phyloP scores from a whole-genome alignment of 92 coral and sea anemone species.

The Porites lobata region DNA sequence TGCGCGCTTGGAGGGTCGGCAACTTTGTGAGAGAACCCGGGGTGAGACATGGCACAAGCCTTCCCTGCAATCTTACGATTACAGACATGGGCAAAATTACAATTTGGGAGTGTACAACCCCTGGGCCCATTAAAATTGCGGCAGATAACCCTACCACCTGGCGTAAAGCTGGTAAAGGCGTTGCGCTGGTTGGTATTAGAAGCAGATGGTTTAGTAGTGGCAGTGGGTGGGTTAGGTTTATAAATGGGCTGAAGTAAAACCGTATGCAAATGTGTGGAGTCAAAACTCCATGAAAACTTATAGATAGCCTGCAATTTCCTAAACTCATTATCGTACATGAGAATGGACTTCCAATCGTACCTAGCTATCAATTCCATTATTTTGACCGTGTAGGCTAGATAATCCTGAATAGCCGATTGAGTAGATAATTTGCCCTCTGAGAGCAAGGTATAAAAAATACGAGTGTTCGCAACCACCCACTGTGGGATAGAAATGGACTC shows the following conservation, averaged over 20 bases:
- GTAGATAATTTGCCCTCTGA: not conserved
- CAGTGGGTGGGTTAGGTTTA: not conserved
- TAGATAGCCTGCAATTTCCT: too few species aligned
- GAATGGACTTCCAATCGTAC: too few species aligned
- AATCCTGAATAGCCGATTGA: constrained; percentile 16
- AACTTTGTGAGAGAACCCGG: too few species aligned
- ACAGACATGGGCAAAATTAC: too few species aligned
- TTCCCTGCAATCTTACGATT: too few species aligned
- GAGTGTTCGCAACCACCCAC: not conserved
- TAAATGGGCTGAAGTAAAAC: constrained; percentile 21
- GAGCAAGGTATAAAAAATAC: too few species aligned
- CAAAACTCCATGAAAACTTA: too few species aligned
- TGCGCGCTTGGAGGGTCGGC: too few species aligned
- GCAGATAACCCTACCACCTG: constrained; percentile 24
- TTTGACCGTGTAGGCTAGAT: constrained; percentile 36
- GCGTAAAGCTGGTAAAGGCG: not conserved
- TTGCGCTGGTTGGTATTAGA: not conserved
- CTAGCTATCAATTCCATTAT: too few species aligned
- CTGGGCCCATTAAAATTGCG: not conserved
- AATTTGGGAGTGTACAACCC: too few species aligned
- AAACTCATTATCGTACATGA: too few species aligned
- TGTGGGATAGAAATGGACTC: not conserved
- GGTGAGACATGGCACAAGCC: too few species aligned
- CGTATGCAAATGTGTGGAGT: constrained; percentile 49
- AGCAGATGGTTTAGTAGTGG: not conserved